These are phyloP conservation scores for Potorous gilbertii DNA, from an alignment of 2,797 vertebrate species.

Conservation along the genomic window DNA sequence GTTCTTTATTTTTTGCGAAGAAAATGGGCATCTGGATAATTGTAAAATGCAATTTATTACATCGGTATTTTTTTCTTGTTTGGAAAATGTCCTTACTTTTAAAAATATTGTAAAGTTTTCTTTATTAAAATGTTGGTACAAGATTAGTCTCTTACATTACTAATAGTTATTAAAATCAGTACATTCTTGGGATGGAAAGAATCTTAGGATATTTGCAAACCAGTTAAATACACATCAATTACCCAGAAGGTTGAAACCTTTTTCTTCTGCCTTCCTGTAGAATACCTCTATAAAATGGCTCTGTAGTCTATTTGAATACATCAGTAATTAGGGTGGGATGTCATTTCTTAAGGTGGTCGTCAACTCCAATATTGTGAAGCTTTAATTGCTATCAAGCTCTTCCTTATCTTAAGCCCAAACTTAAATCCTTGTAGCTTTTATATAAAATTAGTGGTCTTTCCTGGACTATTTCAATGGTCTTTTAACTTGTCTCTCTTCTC, in stretches of 20 bases:
- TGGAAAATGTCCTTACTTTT: background rate
- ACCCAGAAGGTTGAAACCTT: background rate
- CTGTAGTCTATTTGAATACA: background rate
- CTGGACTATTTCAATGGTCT: background rate
- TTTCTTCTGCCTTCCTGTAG: background rate
- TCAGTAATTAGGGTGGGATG: background rate
- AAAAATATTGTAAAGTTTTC: background rate
- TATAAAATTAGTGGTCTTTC: background rate
- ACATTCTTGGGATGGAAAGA: background rate
- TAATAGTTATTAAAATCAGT: background rate
- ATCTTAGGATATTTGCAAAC: background rate
- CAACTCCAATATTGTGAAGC: too few species aligned
- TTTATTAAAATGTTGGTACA: background rate
- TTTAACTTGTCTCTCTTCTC: background rate
- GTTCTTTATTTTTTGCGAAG: background rate
- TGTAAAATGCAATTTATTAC: background rate
- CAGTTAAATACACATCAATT: background rate
- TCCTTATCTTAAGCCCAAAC: background rate
- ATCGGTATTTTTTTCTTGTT: slow-evolving; percentile 16
- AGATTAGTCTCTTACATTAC: background rate
- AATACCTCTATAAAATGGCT: background rate
- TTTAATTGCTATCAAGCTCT: background rate
- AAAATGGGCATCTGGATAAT: background rate
- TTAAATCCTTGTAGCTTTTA: background rate
- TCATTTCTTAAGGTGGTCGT: too few species aligned